A percentile compares a stretch with the other conserved stretches of the same genome.
phyloP scores from a whole-genome alignment of 2,797 vertebrate genomes.

The Peromyscus melanophrys region DNA sequence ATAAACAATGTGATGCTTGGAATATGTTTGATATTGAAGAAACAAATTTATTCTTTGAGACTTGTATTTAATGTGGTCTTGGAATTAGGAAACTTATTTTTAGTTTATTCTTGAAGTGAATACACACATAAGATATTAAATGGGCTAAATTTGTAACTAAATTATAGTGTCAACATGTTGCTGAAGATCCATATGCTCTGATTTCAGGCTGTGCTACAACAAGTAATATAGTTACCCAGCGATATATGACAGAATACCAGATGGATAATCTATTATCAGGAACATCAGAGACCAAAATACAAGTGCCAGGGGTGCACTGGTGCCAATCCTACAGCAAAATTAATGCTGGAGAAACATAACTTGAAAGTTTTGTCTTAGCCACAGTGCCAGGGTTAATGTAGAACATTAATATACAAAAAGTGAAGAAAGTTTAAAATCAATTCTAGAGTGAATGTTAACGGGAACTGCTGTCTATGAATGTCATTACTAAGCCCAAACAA shows the following conservation, averaged over 20 bases:
- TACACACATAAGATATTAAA: constrained; percentile 68
- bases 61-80: constrained; percentile 51
- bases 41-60: constrained; percentile 49
- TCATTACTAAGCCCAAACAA: not conserved
- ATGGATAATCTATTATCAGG: constrained; percentile 79
- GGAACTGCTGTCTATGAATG: not conserved
- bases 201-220: constrained; percentile 36
- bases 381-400: not conserved
- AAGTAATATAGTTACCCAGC: constrained; percentile 76
- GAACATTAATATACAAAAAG: not conserved
- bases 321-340: constrained; percentile 41
- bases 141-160: constrained; percentile 63
- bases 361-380: constrained; percentile 55
- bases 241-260: constrained; percentile 75
- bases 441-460: constrained; percentile 39
- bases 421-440: not conserved
- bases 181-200: constrained; percentile 69
- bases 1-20: not conserved
- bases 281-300: constrained; percentile 56
- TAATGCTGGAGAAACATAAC: constrained; percentile 46
- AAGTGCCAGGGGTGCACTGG: not conserved
- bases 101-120: constrained; percentile 76
- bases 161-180: constrained; percentile 64
- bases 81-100: constrained; percentile 51
- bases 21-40: constrained; percentile 58